Conservation (phyloP, 2,797 vertebrate genomes). For the Chromis chromis region DNA sequence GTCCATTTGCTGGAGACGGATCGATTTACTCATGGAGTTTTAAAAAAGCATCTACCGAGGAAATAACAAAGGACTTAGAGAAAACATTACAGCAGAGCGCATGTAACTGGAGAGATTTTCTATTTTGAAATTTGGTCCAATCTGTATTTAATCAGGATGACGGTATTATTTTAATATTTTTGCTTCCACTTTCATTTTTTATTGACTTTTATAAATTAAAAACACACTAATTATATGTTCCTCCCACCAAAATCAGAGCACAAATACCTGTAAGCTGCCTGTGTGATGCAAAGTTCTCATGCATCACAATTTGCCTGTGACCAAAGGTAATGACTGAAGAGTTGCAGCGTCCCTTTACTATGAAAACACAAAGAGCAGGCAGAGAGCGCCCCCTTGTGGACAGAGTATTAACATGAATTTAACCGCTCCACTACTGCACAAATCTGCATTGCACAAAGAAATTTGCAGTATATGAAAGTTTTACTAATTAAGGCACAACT, state of each 20-base stretch:
- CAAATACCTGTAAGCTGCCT: background rate
- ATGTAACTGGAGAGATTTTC: conserved; percentile 51
- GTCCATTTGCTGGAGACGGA: conserved; percentile 84
- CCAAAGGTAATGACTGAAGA: conserved; percentile 11
- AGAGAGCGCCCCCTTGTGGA: conserved; percentile 79
- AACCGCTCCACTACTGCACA: no score
- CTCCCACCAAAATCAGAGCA: background rate
- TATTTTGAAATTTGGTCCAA: conserved; percentile 9
- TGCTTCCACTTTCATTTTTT: background rate
- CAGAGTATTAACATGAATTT: background rate
- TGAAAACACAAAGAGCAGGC: conserved; percentile 14
- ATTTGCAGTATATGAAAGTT: background rate
- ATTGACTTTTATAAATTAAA: background rate
- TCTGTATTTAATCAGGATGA: conserved; percentile 50
- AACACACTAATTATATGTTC: background rate
- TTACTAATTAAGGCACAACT: no score
- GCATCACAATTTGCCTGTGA: background rate
- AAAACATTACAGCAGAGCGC: conserved; percentile 64
- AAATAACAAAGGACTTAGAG: conserved; percentile 77
- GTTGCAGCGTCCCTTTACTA: conserved; percentile 16
- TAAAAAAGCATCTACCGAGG: conserved; percentile 70
- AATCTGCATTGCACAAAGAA: background rate
- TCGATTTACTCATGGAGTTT: conserved; percentile 77
- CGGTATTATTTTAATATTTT: conserved; percentile 45
- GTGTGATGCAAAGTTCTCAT: conserved; percentile 8